These are phyloP conservation scores for Pogoniulus pusillus DNA, from an alignment of 2,797 vertebrate genomes.

Conservation along the genomic window DNA sequence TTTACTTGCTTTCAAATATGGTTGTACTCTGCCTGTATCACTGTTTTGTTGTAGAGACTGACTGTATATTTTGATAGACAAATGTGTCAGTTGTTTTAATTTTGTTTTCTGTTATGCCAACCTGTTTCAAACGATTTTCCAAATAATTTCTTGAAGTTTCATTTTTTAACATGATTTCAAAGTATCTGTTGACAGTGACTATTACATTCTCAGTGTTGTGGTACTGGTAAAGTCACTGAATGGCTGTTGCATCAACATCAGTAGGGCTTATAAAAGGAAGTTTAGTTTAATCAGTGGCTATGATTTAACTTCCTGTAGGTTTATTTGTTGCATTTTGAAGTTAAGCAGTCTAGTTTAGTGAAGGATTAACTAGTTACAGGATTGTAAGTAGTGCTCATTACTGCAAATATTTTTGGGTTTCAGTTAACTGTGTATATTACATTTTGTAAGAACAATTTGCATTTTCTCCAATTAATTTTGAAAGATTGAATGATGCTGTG, in stretches of 20 bases:
- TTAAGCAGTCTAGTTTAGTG: neutral
- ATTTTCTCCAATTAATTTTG: neutral
- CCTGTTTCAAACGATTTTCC: neutral
- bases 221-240: neutral
- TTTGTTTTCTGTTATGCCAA: neutral
- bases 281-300: neutral
- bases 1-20: neutral
- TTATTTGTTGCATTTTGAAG: neutral
- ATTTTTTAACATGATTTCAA: neutral
- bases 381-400: neutral
- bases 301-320: neutral
- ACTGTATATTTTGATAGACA: neutral
- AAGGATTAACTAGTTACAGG: neutral
- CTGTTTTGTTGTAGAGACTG: neutral
- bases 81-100: neutral
- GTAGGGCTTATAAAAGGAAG: neutral
- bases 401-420: neutral
- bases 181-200: neutral
- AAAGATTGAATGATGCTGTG: neutral
- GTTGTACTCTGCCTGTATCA: neutral
- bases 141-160: too few relatives aligned
- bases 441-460: neutral
- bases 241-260: neutral
- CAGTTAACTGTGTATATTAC: neutral
- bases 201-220: neutral